These are phyloP conservation scores for Aelia acuminata DNA, from an alignment of 2,888 invertebrate genomes.

Conservation along the genomic window DNA sequence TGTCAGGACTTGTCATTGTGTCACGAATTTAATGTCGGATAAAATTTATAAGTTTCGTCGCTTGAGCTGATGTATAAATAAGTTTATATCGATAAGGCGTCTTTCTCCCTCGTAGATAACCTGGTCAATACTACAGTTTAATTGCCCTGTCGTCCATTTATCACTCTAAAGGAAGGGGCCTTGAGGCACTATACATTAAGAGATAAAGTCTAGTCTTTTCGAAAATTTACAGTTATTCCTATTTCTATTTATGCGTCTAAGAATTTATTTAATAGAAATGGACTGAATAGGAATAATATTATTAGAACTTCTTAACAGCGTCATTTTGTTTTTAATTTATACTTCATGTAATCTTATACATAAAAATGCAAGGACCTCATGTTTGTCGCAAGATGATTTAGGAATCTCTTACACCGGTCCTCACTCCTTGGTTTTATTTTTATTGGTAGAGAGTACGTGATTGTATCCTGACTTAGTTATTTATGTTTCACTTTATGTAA, in stretches of 20 bases:
- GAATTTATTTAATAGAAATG: too few species aligned
- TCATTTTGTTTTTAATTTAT: too few species aligned
- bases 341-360: too few species aligned
- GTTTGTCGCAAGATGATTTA: too few species aligned
- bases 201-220: background rate
- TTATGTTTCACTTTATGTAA: background rate
- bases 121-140: background rate
- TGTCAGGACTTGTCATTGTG: background rate
- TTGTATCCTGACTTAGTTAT: background rate
- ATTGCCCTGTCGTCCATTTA: background rate
- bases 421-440: background rate
- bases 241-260: too few species aligned
- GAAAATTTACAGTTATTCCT: background rate
- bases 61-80: background rate
- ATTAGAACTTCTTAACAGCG: too few species aligned
- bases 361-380: too few species aligned
- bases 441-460: background rate
- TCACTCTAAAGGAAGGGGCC: background rate
- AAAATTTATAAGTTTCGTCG: background rate
- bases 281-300: too few species aligned
- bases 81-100: background rate
- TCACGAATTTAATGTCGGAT: background rate
- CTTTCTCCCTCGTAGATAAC: background rate
- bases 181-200: too few species aligned
- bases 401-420: background rate